Base-by-base conservation (phyloP, 2,888 invertebrate genomes). In the Drosophila vallismaia region DNA sequence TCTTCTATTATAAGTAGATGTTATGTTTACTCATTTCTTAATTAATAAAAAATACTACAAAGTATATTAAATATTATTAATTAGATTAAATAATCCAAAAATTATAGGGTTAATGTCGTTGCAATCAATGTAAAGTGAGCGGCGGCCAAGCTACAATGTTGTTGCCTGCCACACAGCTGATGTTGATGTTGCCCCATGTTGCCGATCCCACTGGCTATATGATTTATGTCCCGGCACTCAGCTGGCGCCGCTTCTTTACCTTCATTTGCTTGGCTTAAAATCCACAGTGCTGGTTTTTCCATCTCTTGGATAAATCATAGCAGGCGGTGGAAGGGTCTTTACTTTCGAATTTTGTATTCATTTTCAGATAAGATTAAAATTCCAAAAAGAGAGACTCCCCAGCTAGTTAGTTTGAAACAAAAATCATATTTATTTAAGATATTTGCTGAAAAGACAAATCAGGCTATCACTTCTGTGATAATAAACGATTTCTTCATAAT, bases 171-270 rank as follows among this genome's bases (percentile, higher is more conserved):
- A 62, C 63, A 63, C 64, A 69, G 71, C 70, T 76, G 76, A 66
- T 49, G 58, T 48, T 72, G 48, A 48, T 46, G 56, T 10, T 33
- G 46, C 69, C 63, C 72, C 70, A 56, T 72, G 64, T 54, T 48
- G 57, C 57, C 60, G 60, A 62, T 62, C 60, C 48, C 57, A 62
- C 60, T 28, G 60, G 29, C 57, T 68, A 29, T 49, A 50, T 70
- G 69, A 69, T 68, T 59, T 59, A 70, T 68, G 69, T 45, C 38
- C 49, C 53, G 53, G 59, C 69, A 40, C 44, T 54, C 29, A 46
- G 51, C 45, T 75, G 82, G 82, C 79, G 81, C 79, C 79, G 63
- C 73, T 67, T 67, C 62, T 51, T 52, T 64, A 40, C 26, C 62
- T 45, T 62, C 12, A 60, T 48, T 40, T 52, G 51, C 14, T 28